Conservation (phyloP, 2,888 invertebrate species). For the Ophion ellenae region DNA sequence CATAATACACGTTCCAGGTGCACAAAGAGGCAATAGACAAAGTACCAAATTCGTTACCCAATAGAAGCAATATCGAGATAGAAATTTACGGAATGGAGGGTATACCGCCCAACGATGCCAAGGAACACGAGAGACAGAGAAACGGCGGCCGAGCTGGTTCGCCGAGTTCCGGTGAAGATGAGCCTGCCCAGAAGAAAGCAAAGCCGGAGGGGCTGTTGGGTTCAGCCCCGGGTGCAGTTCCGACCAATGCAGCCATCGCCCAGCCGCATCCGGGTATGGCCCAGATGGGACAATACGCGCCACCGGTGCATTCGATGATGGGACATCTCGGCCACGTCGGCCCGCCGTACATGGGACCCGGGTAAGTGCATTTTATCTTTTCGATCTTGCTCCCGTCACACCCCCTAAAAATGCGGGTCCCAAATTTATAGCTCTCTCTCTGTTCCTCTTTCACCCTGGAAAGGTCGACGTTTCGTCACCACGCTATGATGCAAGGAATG, state of each 20-base stretch:
- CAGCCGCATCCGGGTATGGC: conserved; percentile 85
- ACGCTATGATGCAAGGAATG: conserved; percentile 85
- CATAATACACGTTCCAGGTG: conserved; percentile 86
- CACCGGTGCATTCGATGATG: conserved; percentile 86
- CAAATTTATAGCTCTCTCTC: not conserved
- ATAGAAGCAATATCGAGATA: conserved; percentile 98
- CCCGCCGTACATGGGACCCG: conserved; percentile 90
- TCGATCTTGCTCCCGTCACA: too few species aligned
- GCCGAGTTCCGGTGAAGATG: conserved; percentile 93
- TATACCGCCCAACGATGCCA: conserved; percentile 97
- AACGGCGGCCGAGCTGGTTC: conserved; percentile 88
- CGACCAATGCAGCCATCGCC: conserved; percentile 87
- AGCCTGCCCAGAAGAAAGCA: conserved; percentile 91
- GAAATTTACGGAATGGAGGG: conserved; percentile 99
- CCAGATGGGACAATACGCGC: conserved; percentile 86
- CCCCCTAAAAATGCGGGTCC: not conserved
- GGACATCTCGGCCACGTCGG: conserved; percentile 89
- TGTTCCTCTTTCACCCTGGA: not conserved
- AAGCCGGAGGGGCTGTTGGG: conserved; percentile 89
- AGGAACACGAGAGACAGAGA: conserved; percentile 96
- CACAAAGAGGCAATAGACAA: conserved; percentile 99
- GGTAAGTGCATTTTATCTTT: conserved; percentile 80
- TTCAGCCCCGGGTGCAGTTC: conserved; percentile 87
- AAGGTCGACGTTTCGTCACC: conserved; percentile 58
- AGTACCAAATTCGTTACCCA: conserved; percentile 99